Conservation (phyloP, 2,113 vertebrate species). For the Phyllostomus discolor region DNA sequence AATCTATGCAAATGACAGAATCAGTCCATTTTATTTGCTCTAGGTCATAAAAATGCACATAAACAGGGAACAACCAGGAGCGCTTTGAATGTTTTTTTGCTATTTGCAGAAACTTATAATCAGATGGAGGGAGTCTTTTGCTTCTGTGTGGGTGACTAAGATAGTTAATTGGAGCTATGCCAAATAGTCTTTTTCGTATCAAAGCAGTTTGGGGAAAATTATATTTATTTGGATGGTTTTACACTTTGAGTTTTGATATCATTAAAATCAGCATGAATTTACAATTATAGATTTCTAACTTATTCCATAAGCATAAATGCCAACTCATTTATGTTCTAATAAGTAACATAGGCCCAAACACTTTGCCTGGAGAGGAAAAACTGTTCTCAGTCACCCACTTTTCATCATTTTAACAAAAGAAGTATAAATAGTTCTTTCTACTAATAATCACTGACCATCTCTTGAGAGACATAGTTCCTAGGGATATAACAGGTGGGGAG, state of each 20-base stretch:
- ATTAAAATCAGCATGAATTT: conserved; percentile 72
- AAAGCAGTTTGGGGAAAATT: conserved; percentile 71
- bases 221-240: conserved; percentile 73
- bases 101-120: conserved; percentile 69
- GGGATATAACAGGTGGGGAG: background rate
- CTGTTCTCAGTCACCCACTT: background rate
- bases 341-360: conserved; percentile 56
- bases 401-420: background rate
- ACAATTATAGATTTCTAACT: conserved; percentile 70
- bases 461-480: background rate
- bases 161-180: conserved; percentile 67
- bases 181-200: conserved; percentile 68
- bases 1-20: conserved; percentile 26
- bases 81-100: conserved; percentile 37
- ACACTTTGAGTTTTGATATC: conserved; percentile 74
- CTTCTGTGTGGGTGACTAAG: conserved; percentile 70
- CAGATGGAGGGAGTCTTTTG: conserved; percentile 56
- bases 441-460: background rate
- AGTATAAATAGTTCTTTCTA: background rate
- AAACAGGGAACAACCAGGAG: conserved; percentile 32
- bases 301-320: conserved; percentile 64
- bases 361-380: conserved; percentile 33
- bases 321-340: conserved; percentile 65
- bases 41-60: background rate
- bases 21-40: background rate